phyloP scores from a whole-genome alignment of 2,888 invertebrate species.

The Drosophila villosipedis region DNA sequence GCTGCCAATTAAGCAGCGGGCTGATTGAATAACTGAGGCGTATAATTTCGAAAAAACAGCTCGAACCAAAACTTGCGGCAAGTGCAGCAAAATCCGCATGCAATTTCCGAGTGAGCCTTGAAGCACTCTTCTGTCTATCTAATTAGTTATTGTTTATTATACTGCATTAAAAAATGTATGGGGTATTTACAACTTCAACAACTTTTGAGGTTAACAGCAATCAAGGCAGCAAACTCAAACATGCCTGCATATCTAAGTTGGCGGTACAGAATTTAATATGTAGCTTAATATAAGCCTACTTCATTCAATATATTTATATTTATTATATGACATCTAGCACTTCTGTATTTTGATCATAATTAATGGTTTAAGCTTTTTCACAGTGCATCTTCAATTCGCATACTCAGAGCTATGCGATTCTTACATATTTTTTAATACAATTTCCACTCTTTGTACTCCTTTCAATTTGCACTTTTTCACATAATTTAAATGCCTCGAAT shows the following conservation, averaged over 20 bases:
- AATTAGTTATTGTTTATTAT: neutral
- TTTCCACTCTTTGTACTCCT: slow-evolving; percentile 36
- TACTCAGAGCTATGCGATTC: too few relatives aligned
- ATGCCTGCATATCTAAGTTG: neutral
- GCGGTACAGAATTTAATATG: neutral
- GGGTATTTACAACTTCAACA: neutral
- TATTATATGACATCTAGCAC: neutral
- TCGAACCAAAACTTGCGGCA: slow-evolving; percentile 13
- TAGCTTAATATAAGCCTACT: neutral
- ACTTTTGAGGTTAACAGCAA: neutral
- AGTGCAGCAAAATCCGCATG: slow-evolving; percentile 27
- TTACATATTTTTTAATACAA: slow-evolving; percentile 11
- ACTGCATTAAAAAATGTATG: neutral
- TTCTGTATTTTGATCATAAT: neutral
- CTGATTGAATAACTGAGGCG: slow-evolving; percentile 65
- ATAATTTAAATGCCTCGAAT: slow-evolving; percentile 76
- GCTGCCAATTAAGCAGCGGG: slow-evolving; percentile 66
- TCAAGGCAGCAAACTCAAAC: neutral
- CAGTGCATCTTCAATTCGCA: neutral
- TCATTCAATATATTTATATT: neutral
- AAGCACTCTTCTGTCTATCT: neutral
- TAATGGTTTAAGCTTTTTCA: neutral
- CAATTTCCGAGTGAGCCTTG: slow-evolving; percentile 29
- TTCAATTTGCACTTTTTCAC: slow-evolving; percentile 52
- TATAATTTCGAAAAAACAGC: slow-evolving; percentile 17